Evolutionary conservation across 2,888 invertebrate species (phyloP).

Genomic region (Allophyes oxyacanthae): DNA sequence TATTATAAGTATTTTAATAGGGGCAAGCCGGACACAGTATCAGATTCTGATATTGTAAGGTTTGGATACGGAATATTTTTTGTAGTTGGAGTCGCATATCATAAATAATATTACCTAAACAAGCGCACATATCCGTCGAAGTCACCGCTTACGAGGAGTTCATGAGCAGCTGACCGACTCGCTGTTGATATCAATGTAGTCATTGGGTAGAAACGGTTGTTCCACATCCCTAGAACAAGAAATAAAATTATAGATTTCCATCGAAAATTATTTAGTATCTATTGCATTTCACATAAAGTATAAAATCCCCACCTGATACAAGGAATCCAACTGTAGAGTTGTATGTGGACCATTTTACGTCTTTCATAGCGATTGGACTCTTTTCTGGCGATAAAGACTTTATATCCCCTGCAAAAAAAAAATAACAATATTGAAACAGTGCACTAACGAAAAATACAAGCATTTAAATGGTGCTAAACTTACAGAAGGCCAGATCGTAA

Average conservation of each 20-base stretch:
- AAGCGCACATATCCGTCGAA: conserved; percentile 96
- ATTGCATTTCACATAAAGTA: not conserved
- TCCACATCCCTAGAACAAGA: conserved; percentile 93
- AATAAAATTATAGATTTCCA: not conserved
- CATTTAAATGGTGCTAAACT: conserved; percentile 71
- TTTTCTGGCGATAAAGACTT: conserved; percentile 96
- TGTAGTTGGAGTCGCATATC: no score
- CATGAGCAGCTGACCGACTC: conserved; percentile 95
- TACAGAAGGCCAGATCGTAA: conserved; percentile 96
- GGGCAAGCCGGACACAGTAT: no score
- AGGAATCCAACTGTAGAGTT: conserved; percentile 96
- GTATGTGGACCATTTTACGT: conserved; percentile 96
- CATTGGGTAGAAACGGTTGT: conserved; percentile 96
- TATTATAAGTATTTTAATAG: no score
- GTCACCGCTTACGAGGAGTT: conserved; percentile 95
- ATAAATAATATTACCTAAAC: conserved; percentile 90
- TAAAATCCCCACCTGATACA: conserved; percentile 91
- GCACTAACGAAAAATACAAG: not conserved
- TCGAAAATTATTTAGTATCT: not conserved
- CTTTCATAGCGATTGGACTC: conserved; percentile 96
- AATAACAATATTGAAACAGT: conserved; percentile 6
- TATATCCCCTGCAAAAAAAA: conserved; percentile 93
- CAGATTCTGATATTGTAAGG: not conserved
- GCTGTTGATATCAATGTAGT: conserved; percentile 95
- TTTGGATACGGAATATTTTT: not conserved